These are phyloP conservation scores for Glossosoma conforme DNA, from an alignment of 1,140 invertebrate species.

Conservation along the genomic window DNA sequence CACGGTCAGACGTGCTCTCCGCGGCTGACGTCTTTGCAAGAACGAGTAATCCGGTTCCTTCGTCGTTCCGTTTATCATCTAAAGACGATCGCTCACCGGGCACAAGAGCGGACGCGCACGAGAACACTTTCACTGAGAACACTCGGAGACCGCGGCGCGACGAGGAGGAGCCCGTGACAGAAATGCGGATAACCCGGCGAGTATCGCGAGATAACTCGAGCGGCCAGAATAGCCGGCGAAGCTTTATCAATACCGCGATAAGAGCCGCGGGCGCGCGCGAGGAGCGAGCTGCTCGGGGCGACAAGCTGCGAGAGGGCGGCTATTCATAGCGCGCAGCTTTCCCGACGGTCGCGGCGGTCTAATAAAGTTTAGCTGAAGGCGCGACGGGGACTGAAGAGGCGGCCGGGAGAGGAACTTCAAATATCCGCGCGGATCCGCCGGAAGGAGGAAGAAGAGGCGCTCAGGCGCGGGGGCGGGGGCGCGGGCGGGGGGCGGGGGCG, in stretches of 20 bases:
- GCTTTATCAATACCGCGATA: constrained; percentile 5
- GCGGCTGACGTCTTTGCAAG: no score
- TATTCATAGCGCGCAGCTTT: constrained; percentile 24
- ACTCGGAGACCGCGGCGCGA: constrained; percentile 3
- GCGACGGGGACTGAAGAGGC: constrained; percentile 5
- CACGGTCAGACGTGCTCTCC: no score
- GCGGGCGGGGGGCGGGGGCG: neutral
- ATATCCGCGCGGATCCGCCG: neutral
- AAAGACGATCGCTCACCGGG: no score
- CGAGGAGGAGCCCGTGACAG: neutral
- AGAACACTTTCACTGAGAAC: constrained; percentile 1
- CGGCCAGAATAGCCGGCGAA: neutral
- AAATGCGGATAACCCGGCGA: neutral
- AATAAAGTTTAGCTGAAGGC: constrained; percentile 22
- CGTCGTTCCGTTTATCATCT: no score
- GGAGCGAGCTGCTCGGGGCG: neutral
- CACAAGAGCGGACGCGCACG: no score
- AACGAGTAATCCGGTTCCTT: no score
- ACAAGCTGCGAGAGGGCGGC: neutral
- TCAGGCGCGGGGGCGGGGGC: neutral
- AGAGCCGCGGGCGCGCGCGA: constrained; percentile 1
- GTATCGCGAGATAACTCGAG: constrained; percentile 4
- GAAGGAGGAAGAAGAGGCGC: neutral
- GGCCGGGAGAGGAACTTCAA: neutral
- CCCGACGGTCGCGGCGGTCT: constrained; percentile 12